A percentile compares a stretch with the other conserved stretches of the same genome.
Conservation (phyloP, 2,888 invertebrate genomes). For the Crossocerus cetratus region DNA sequence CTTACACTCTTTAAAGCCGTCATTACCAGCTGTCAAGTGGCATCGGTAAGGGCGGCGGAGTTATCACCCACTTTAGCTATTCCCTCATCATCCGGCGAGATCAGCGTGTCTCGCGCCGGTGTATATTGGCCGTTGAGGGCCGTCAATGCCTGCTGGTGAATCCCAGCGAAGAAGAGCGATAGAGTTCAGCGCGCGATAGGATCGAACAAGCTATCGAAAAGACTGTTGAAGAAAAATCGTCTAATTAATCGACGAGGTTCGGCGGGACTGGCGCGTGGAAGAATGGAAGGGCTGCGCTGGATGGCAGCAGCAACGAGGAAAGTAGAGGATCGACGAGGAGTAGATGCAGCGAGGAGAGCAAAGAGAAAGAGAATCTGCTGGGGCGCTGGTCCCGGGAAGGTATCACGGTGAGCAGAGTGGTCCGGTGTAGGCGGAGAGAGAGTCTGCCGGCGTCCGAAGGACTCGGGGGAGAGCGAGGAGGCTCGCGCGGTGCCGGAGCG, state of each 20-base stretch:
- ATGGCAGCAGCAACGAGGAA: constrained; percentile 43
- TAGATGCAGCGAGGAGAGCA: neutral
- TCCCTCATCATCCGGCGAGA: constrained; percentile 27
- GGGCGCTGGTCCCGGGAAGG: constrained; percentile 22
- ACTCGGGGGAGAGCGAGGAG: constrained; percentile 18
- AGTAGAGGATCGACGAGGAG: constrained; percentile 16
- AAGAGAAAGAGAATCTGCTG: neutral
- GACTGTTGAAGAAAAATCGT: constrained; percentile 27
- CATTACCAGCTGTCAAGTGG: constrained; percentile 57
- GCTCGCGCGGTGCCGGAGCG: constrained; percentile 6
- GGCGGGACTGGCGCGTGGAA: constrained; percentile 18
- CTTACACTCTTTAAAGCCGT: constrained; percentile 56
- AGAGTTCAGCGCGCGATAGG: neutral
- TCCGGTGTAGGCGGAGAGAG: constrained; percentile 58
- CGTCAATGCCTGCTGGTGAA: neutral
- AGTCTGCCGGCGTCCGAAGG: constrained; percentile 25
- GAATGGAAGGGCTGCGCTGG: constrained; percentile 43
- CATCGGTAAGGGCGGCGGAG: constrained; percentile 45
- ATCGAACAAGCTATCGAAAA: neutral
- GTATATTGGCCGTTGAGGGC: too few species aligned
- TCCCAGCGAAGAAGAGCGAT: neutral
- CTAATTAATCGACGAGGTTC: constrained; percentile 43
- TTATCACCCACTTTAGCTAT: constrained; percentile 54
- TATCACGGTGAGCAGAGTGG: constrained; percentile 46
- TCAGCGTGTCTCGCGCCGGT: too few species aligned